A percentile compares a stretch with the other conserved stretches of the same genome.
phyloP scores from a whole-genome alignment of 2,113 vertebrate species.

The Pholis gunnellus region DNA sequence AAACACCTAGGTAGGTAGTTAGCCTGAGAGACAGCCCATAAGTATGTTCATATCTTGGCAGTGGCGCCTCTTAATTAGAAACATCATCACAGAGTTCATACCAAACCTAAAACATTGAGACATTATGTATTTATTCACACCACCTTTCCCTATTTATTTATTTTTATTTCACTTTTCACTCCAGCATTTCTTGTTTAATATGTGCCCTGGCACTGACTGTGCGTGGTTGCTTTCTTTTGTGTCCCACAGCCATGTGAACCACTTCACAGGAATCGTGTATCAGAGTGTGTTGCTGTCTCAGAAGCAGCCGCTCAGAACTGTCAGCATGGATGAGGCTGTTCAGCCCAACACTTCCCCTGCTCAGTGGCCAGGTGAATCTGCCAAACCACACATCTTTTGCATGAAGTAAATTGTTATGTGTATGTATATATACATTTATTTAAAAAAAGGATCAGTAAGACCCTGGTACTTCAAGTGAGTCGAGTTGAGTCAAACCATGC shows the following conservation, averaged over 20 bases:
- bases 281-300: conserved; percentile 92
- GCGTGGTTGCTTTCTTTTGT: conserved; percentile 7
- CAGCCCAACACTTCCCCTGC: conserved; percentile 93
- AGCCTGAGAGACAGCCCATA: conserved; percentile 23
- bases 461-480: neutral
- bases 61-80: neutral
- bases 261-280: conserved; percentile 95
- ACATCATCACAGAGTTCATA: conserved; percentile 27
- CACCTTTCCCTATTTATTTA: conserved; percentile 8
- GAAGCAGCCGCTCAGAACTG: conserved; percentile 84
- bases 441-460: neutral
- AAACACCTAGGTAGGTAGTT: neutral
- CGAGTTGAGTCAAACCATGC: neutral
- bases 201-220: conserved; percentile 5
- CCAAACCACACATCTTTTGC: neutral
- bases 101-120: conserved; percentile 25
- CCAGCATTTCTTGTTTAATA: conserved; percentile 34
- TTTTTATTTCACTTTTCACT: conserved; percentile 1
- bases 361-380: conserved; percentile 94
- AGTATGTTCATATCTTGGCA: conserved; percentile 42
- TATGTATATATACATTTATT: neutral
- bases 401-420: neutral
- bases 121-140: conserved; percentile 29
- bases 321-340: conserved; percentile 90
- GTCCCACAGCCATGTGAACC: conserved; percentile 90